Percentiles rank a stretch among this genome's conserved stretches.
These are phyloP conservation scores for Cryptoblepharus egeriae DNA, from an alignment of 2,797 vertebrate species.

Conservation along the genomic window DNA sequence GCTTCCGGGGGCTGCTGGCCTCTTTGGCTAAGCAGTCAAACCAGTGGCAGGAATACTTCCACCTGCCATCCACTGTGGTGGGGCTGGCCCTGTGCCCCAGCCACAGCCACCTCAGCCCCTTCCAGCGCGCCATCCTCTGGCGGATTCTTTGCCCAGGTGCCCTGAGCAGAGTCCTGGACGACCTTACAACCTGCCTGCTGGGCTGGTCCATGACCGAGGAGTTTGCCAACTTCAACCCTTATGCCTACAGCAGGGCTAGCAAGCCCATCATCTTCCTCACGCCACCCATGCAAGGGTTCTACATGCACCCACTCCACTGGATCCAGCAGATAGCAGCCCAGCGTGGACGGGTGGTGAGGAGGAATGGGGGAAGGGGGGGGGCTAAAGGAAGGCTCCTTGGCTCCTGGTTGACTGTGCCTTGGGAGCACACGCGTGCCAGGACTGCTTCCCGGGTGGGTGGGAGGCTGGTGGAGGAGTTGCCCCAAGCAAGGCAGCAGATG, in stretches of 20 bases:
- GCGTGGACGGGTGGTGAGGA: constrained; percentile 70
- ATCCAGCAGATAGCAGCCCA: constrained; percentile 73
- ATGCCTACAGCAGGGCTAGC: constrained; percentile 63
- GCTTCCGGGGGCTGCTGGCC: constrained; percentile 79
- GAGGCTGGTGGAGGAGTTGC: too few species aligned
- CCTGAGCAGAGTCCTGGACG: constrained; percentile 70
- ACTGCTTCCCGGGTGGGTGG: neutral
- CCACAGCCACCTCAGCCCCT: constrained; percentile 77
- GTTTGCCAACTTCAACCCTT: constrained; percentile 51
- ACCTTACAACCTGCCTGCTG: constrained; percentile 76
- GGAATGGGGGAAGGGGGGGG: too few species aligned
- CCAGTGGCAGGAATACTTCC: constrained; percentile 86
- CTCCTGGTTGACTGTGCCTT: too few species aligned
- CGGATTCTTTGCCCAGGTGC: constrained; percentile 78
- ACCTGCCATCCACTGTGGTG: constrained; percentile 75
- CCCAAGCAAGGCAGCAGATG: too few species aligned
- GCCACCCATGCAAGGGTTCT: constrained; percentile 58
- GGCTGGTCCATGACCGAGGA: constrained; percentile 62
- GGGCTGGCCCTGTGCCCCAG: constrained; percentile 76
- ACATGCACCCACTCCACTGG: constrained; percentile 75
- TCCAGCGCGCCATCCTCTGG: constrained; percentile 87
- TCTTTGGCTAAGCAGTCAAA: constrained; percentile 74
- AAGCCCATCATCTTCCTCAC: constrained; percentile 79
- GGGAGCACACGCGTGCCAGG: too few species aligned
- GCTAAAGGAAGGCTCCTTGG: too few species aligned